Conservation (phyloP, 1,140 invertebrate species). For the Drosophila fuyamai region DNA sequence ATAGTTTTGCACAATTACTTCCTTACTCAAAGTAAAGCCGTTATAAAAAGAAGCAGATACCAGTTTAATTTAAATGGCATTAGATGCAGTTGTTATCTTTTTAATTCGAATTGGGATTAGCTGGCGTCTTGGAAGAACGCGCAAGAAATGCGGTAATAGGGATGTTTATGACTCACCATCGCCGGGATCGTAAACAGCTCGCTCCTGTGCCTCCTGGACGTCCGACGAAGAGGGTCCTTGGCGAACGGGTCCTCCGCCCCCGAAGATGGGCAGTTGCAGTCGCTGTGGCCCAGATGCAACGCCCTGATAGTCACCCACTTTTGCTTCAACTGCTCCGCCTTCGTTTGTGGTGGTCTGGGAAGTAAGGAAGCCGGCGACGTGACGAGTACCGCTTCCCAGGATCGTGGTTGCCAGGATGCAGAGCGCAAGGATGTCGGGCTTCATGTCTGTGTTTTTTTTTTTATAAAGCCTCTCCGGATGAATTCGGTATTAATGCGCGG, state of each 20-base stretch:
- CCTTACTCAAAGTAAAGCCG: too few relatives aligned
- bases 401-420: conserved; percentile 71
- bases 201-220: conserved; percentile 62
- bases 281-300: conserved; percentile 18
- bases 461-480: conserved; percentile 25
- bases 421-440: conserved; percentile 59
- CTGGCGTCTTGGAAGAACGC: neutral
- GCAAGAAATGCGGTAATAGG: conserved; percentile 43
- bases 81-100: neutral
- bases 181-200: conserved; percentile 83
- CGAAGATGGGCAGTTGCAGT: conserved; percentile 19
- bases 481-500: conserved; percentile 61
- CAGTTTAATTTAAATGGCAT: neutral
- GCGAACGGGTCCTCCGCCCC: conserved; percentile 8
- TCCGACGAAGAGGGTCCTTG: conserved; percentile 28
- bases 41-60: neutral
- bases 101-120: conserved; percentile 19
- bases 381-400: conserved; percentile 64
- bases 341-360: conserved; percentile 18
- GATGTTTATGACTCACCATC: conserved; percentile 77
- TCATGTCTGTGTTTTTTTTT: conserved; percentile 42
- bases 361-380: conserved; percentile 66
- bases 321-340: neutral
- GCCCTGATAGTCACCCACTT: conserved; percentile 8
- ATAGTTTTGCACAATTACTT: too few relatives aligned